Base-by-base conservation (phyloP, 2,113 vertebrate genomes). In the Saguinus imperator region DNA sequence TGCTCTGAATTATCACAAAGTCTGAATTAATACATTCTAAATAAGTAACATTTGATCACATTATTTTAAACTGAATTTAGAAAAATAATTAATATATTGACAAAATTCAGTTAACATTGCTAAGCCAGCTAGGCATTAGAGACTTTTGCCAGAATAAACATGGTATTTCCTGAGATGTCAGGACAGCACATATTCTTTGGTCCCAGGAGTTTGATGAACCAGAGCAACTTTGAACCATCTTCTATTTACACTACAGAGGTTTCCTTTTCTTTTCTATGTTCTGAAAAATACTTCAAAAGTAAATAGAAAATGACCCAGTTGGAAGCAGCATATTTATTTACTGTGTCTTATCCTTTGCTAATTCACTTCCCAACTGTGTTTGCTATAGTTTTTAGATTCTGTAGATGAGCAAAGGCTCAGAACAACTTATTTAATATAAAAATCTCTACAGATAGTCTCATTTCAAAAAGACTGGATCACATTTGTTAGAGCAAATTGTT, bases 251-350 rank as follows among this genome's bases (percentile, higher is more conserved):
- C 57, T 45, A 90, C 1, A 72, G 35, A 82, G 32, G 8, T 40
- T 96, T 83, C 68, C 40, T 90, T 90, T 40, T 57, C 43, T 82
- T 10, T 43, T 43, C 40, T 92, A 76, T 79, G 29, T 77, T 64
- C 86, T 94, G 79, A 92, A 95, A 94, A 94, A 43, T 66, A 94
- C 43, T 93, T 77, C n/a, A 12, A 77, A 75, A 80, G 37, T 76
- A 82, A 68, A 70, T 43, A 96, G 64, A 79, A 93, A 73, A 91
- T 25, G 66, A 85, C 40, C 55, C 61, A 93, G 8, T 11, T 84
- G 85, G 57, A 94, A 92, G 64, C 52, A 61, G 70, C 40, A 16
- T 37, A 90, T 68, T 87, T 89, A 40, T 20, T 64, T 89, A 90
- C 6, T 89, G 45, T 96, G 40, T 81, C 27, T 75, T 68, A 61